These are phyloP conservation scores for Colossoma macropomum DNA, from an alignment of 2,113 vertebrate genomes.

Conservation along the genomic window DNA sequence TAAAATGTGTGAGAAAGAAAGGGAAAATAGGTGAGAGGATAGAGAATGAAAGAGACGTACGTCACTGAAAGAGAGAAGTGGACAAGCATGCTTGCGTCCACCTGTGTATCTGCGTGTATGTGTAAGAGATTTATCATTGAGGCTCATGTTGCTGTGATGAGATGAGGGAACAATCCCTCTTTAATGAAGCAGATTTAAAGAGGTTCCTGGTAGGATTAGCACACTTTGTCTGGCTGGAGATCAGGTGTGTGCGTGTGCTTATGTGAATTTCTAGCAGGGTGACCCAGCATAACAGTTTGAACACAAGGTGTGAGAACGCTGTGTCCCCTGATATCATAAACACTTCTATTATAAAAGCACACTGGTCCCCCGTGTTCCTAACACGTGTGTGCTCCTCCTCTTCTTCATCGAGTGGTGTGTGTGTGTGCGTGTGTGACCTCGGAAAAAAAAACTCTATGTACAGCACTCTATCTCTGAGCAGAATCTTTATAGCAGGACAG, in stretches of 20 bases:
- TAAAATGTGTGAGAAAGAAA: background rate
- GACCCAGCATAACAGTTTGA: conserved; percentile 17
- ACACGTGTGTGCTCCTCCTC: background rate
- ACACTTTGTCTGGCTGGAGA: conserved; percentile 43
- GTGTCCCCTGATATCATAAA: background rate
- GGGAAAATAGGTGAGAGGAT: conserved; percentile 5
- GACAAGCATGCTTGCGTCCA: background rate
- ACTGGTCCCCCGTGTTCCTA: background rate
- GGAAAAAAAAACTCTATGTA: background rate
- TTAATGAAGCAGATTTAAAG: conserved; percentile 56
- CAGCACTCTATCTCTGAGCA: background rate
- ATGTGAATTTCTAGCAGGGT: conserved; percentile 15
- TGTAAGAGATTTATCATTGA: background rate
- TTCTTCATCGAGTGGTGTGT: background rate
- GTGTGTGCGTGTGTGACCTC: background rate
- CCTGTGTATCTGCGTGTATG: conserved; percentile 2
- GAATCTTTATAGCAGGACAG: background rate
- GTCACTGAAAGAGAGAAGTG: background rate
- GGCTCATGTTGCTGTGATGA: conserved; percentile 23
- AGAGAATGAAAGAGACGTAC: conserved; percentile 13
- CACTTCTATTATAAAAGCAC: conserved; percentile 14
- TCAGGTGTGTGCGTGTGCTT: conserved; percentile 17
- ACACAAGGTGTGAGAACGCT: background rate
- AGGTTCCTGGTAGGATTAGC: conserved; percentile 50
- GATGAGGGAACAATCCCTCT: conserved; percentile 50